phyloP scores from a whole-genome alignment of 2,113 vertebrate genomes.

The Myrmecobius fasciatus region DNA sequence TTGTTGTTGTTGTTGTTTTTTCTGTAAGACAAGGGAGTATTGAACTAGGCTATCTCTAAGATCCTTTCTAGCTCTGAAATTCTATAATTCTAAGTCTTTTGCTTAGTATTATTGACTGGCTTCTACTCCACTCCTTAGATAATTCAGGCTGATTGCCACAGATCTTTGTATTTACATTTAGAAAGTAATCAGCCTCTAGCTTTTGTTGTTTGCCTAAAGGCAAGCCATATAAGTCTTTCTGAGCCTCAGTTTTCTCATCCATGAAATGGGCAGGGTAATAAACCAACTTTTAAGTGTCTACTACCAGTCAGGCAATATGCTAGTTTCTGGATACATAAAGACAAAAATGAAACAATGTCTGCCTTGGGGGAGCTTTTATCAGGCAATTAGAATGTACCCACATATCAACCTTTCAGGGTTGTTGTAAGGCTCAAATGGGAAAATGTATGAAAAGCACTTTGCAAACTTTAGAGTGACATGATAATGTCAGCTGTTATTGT shows the following conservation, averaged over 20 bases:
- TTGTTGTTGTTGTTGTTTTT: neutral
- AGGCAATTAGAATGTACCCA: neutral
- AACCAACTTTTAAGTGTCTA: neutral
- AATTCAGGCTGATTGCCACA: neutral
- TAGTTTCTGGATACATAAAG: neutral
- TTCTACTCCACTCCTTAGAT: too few species aligned
- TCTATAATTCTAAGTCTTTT: too few species aligned
- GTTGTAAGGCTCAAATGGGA: neutral
- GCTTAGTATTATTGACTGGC: too few species aligned
- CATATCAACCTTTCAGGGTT: neutral
- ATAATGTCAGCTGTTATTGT: neutral
- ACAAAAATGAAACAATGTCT: neutral
- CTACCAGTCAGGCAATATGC: neutral
- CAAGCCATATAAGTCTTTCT: neutral
- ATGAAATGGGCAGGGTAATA: neutral
- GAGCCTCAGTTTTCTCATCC: neutral
- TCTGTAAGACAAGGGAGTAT: constrained; percentile 17
- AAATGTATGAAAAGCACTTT: neutral
- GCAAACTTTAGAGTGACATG: neutral
- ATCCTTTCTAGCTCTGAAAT: too few species aligned
- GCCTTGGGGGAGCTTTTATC: neutral
- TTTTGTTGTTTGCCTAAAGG: neutral
- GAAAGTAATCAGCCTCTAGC: neutral
- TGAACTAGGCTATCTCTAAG: too few species aligned
- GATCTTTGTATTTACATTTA: neutral